Base-by-base conservation (phyloP, 2,797 vertebrate genomes). In the Cetoscarus ocellatus region DNA sequence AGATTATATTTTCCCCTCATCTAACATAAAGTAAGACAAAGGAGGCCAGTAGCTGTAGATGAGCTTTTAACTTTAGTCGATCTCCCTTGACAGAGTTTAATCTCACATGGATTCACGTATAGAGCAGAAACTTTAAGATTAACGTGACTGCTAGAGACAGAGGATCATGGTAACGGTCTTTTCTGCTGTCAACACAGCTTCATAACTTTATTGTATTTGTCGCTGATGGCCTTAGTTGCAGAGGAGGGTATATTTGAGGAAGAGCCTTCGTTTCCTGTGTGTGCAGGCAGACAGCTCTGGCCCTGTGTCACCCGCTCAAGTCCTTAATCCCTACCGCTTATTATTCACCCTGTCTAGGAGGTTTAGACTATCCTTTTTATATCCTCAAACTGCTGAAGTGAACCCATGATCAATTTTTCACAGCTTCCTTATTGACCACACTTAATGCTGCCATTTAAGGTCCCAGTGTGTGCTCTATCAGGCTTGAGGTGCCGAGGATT, bases 91-190 rank as follows among this genome's bases (percentile, higher is more conserved):
- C 84, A 75, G 82, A 89, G 80, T 65, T 62, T 52, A 70, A 81
- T 73, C 76, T 72, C 68, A 68, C 75, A 82, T 75, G 72, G 88
- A 86, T 87, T 85, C 72, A 74, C 77, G 61, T 43, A 13, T 62
- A 73, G 35, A n/a, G 67, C 5, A 35, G 68, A 85, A 90, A 84
- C 67, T 64, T 73, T 70, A 78, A 86, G 86, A 91, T 90, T 85
- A 88, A 90, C 83, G 79, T 61, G 73, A 61, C 75, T 73, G 64
- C 50, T 43, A 79, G 79, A 80, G 83, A 88, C 70, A 63, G 83
- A 87, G 76, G 62, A 65, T 57, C 39, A 8, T 19, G 36, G 67
- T 35, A 68, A 76, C 17, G 6, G 69, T 75, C 67, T 65, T 48
- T 19, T 18, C 75, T 50, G 65, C 73, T 79, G 84, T 80, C 68